A percentile compares a stretch with the other conserved stretches of the same genome.
Conservation (phyloP, 1,140 invertebrate species). For the Drosophila sproati region DNA sequence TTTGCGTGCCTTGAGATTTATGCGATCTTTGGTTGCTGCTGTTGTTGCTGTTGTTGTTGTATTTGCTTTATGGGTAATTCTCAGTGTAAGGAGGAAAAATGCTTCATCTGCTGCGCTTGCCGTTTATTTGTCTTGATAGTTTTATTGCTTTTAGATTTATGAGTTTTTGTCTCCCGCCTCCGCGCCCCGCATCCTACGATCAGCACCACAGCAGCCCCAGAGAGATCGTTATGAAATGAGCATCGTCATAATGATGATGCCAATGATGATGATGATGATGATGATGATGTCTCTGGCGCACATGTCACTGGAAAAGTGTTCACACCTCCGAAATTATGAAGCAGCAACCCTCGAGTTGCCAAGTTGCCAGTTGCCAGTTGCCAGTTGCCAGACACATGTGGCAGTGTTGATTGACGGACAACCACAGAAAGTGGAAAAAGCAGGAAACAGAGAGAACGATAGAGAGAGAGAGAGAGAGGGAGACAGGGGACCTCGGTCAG, state of each 20-base stretch:
- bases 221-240: slow-evolving; percentile 36
- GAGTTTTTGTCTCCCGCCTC: slow-evolving; percentile 49
- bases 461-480: too few relatives aligned
- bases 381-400: slow-evolving; percentile 5
- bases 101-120: slow-evolving; percentile 51
- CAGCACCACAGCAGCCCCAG: neutral
- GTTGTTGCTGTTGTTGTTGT: slow-evolving; percentile 15
- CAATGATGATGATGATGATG: slow-evolving; percentile 15
- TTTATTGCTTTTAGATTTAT: slow-evolving; percentile 84
- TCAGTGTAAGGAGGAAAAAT: slow-evolving; percentile 25
- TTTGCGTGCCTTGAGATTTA: slow-evolving; percentile 76
- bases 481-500: too few relatives aligned
- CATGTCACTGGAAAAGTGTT: slow-evolving; percentile 55
- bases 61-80: neutral
- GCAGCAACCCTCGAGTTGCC: slow-evolving; percentile 16
- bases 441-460: neutral
- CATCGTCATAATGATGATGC: neutral
- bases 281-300: slow-evolving; percentile 8
- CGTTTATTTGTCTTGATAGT: slow-evolving; percentile 84
- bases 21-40: slow-evolving; percentile 50
- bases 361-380: neutral
- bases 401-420: slow-evolving; percentile 60
- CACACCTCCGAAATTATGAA: slow-evolving; percentile 69
- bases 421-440: neutral
- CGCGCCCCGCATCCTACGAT: too few relatives aligned